Percentiles rank a stretch among this genome's conserved stretches.
These are phyloP conservation scores for Rynchops niger DNA, from an alignment of 2,113 vertebrate species.

Conservation along the genomic window DNA sequence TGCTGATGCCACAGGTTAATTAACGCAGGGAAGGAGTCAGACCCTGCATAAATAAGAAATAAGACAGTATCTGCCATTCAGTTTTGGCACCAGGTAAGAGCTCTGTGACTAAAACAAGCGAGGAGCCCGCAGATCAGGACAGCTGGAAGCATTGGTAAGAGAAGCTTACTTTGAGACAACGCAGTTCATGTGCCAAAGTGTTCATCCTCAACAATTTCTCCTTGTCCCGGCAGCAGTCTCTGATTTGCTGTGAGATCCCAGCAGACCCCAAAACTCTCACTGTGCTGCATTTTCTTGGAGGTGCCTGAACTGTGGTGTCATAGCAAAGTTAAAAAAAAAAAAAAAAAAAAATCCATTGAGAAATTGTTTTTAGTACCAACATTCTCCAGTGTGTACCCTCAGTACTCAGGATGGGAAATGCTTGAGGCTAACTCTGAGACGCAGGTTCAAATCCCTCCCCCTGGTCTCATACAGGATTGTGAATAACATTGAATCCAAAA, in stretches of 20 bases:
- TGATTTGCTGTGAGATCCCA: not conserved
- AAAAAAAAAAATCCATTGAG: not conserved
- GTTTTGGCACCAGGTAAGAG: not conserved
- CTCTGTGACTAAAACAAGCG: not conserved
- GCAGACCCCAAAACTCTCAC: not conserved
- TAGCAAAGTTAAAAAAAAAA: rapidly evolving
- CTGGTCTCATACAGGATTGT: not conserved
- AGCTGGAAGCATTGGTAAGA: not conserved
- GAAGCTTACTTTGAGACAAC: not conserved
- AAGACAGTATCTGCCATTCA: not conserved
- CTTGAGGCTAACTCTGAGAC: not conserved
- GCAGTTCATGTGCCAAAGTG: not conserved
- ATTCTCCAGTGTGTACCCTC: not conserved
- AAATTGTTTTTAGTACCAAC: not conserved
- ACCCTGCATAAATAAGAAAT: not conserved
- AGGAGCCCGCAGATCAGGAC: not conserved
- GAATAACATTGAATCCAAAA: not conserved
- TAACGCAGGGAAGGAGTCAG: not conserved
- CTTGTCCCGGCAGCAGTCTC: not conserved
- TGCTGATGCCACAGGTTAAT: not conserved
- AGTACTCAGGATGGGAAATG: not conserved
- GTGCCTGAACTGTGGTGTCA: not conserved
- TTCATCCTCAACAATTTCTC: not conserved
- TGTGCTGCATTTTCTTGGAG: not conserved
- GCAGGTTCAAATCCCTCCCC: not conserved